These are phyloP conservation scores for Galeruca laticollis DNA, from an alignment of 2,888 invertebrate genomes.

Conservation along the genomic window DNA sequence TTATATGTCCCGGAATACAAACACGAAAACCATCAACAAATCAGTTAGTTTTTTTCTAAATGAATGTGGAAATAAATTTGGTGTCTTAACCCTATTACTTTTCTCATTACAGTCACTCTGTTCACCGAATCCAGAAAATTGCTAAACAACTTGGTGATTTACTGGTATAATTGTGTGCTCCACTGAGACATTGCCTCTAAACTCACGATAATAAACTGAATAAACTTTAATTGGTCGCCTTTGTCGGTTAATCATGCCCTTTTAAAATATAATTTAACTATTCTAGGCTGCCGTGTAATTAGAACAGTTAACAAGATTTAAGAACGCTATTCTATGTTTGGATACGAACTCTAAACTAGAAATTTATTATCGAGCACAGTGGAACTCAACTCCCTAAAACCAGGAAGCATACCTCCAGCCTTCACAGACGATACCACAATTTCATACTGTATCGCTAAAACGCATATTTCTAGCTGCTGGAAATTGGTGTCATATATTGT, in stretches of 20 bases:
- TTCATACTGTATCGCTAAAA: constrained; percentile 22
- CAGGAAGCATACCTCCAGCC: constrained; percentile 33
- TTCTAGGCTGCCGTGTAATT: constrained; percentile 57
- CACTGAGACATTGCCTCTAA: constrained; percentile 54
- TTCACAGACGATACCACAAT: constrained; percentile 44
- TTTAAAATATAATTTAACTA: constrained; percentile 58
- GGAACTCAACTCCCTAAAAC: constrained; percentile 35
- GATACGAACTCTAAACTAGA: constrained; percentile 53
- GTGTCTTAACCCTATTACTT: not conserved
- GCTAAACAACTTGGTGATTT: constrained; percentile 26
- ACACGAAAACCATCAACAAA: not conserved
- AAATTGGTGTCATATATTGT: not conserved
- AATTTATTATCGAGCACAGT: constrained; percentile 51
- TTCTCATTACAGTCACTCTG: constrained; percentile 1
- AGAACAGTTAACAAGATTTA: constrained; percentile 60
- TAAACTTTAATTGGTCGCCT: constrained; percentile 55
- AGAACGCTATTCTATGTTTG: constrained; percentile 57
- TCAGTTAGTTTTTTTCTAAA: not conserved
- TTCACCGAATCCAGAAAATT: constrained; percentile 18
- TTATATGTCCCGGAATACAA: constrained; percentile 2
- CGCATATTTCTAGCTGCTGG: constrained; percentile 1
- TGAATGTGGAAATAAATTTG: not conserved
- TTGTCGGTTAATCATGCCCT: constrained; percentile 56
- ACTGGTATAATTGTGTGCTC: constrained; percentile 18
- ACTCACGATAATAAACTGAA: constrained; percentile 54